Conservation (phyloP, 2,797 vertebrate species). For the Parotocinclus haroldoi region DNA sequence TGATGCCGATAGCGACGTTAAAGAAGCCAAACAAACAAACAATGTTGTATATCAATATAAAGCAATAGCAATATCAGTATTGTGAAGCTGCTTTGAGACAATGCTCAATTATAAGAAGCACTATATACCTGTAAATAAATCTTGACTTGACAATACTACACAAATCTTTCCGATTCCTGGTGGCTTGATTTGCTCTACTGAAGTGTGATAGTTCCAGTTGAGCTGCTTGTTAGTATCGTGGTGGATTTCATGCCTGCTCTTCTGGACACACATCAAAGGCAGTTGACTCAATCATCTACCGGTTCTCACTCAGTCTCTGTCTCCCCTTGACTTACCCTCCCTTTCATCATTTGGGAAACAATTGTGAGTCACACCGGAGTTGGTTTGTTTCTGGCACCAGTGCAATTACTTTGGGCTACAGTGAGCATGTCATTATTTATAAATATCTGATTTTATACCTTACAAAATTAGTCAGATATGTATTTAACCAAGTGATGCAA, state of each 20-base stretch:
- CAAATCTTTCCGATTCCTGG: constrained; percentile 5
- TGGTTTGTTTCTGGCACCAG: not conserved
- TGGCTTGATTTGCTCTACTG: constrained; percentile 26
- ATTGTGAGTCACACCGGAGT: constrained; percentile 13
- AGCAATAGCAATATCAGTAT: too few species aligned
- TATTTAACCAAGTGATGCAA: not conserved
- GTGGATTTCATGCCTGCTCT: constrained; percentile 23
- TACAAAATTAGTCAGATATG: too few species aligned
- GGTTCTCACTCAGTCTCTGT: not conserved
- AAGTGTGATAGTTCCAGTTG: constrained; percentile 24
- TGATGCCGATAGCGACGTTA: too few species aligned
- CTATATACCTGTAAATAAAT: too few species aligned
- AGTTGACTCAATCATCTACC: not conserved
- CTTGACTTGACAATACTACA: too few species aligned
- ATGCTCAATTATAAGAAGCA: too few species aligned
- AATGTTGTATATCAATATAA: too few species aligned
- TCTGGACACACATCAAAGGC: constrained; percentile 40
- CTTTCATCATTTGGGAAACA: constrained; percentile 4
- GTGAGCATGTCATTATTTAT: too few species aligned
- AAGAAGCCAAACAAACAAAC: too few species aligned
- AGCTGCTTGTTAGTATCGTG: constrained; percentile 23
- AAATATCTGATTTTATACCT: too few species aligned
- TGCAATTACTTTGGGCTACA: not conserved
- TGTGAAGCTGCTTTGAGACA: too few species aligned
- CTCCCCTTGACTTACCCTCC: constrained; percentile 2